phyloP scores from a whole-genome alignment of 2,888 invertebrate species.

The Mimas tiliae region DNA sequence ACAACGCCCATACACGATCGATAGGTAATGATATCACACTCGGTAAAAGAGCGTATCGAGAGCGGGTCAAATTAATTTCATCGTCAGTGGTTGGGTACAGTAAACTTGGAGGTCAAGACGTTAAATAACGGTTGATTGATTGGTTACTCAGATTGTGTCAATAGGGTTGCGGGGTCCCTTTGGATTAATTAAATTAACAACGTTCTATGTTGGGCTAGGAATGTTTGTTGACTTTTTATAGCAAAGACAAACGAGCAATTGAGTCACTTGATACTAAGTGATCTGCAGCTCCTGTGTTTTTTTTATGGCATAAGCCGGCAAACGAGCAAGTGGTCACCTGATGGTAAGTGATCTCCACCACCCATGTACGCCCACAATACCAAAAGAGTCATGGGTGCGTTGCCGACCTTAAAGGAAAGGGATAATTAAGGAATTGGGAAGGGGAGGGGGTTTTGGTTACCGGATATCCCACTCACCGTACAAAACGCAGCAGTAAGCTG shows the following conservation, averaged over 20 bases:
- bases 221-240: not conserved
- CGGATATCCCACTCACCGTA: no score
- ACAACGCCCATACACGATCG: conserved; percentile 13
- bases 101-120: conserved; percentile 31
- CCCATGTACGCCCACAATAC: no score
- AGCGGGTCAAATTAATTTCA: conserved; percentile 40
- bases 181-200: not conserved
- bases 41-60: conserved; percentile 22
- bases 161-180: not conserved
- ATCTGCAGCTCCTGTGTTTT: no score
- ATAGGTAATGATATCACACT: conserved; percentile 16
- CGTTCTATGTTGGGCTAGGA: not conserved
- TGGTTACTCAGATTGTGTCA: conserved; percentile 25
- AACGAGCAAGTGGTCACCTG: no score
- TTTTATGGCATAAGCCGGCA: not conserved
- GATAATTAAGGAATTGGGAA: no score
- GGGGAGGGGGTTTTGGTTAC: no score
- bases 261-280: no score
- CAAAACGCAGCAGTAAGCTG: no score
- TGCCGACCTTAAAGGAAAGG: no score
- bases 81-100: conserved; percentile 37
- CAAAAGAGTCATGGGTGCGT: no score
- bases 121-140: conserved; percentile 30
- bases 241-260: no score
- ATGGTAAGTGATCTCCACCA: no score